phyloP scores from a whole-genome alignment of 2,888 invertebrate genomes.

The Arge pagana region DNA sequence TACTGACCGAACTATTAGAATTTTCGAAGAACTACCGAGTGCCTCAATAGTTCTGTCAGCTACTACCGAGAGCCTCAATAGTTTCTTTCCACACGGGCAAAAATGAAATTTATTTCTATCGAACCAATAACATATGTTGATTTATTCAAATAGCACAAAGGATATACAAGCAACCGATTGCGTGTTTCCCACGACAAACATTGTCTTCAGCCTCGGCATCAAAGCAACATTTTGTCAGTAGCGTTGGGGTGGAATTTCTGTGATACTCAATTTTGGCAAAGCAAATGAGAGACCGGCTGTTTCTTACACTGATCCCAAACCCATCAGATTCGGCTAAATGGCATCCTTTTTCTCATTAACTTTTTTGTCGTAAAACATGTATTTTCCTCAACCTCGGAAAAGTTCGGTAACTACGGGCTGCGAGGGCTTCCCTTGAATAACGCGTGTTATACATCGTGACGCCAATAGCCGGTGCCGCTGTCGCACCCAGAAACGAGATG shows the following conservation, averaged over 20 bases:
- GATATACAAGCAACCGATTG: too few relatives aligned
- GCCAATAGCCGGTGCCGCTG: conserved; percentile 8
- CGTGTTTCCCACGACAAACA: too few relatives aligned
- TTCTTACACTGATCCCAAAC: conserved; percentile 32
- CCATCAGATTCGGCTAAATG: conserved; percentile 39
- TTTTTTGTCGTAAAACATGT: conserved; percentile 54
- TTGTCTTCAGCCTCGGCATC: too few relatives aligned
- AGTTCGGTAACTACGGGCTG: conserved; percentile 34
- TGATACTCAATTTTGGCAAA: conserved; percentile 41
- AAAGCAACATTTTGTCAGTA: too few relatives aligned
- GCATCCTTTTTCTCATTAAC: conserved; percentile 55
- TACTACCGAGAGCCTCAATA: too few relatives aligned
- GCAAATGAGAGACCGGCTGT: conserved; percentile 33
- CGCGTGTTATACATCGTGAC: conserved; percentile 7
- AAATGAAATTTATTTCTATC: too few relatives aligned
- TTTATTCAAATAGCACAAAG: too few relatives aligned
- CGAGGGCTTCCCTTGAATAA: conserved; percentile 6
- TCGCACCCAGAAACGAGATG: conserved; percentile 6
- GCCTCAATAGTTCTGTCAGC: too few relatives aligned
- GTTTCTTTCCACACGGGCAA: too few relatives aligned
- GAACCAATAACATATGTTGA: too few relatives aligned
- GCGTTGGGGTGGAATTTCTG: conserved; percentile 27
- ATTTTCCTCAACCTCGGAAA: conserved; percentile 45
- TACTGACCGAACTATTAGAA: too few relatives aligned
- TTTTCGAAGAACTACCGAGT: too few relatives aligned